Conservation (phyloP, 2,888 invertebrate species). For the Nephrotoma flavescens region DNA sequence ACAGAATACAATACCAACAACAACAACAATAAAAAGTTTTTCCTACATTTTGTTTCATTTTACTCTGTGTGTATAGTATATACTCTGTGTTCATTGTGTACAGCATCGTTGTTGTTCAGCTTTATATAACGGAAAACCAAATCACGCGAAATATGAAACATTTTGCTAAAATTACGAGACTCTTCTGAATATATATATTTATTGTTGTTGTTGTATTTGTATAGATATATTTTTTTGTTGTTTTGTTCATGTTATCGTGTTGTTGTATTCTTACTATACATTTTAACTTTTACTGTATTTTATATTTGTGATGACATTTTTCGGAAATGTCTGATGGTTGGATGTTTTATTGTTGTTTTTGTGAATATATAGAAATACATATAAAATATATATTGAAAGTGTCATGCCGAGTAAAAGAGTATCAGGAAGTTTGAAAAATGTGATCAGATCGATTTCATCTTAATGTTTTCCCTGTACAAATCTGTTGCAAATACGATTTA, state of each 20-base stretch:
- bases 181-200: background rate
- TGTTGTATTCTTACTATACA: background rate
- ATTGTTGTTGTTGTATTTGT: background rate
- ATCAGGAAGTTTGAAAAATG: background rate
- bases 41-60: background rate
- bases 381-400: background rate
- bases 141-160: background rate
- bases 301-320: background rate
- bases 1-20: background rate
- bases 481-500: background rate
- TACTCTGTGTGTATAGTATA: background rate
- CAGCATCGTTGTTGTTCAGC: background rate
- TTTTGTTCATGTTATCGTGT: background rate
- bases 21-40: background rate
- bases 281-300: background rate
- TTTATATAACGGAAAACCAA: background rate
- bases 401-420: background rate
- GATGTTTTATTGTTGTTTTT: background rate
- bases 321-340: background rate
- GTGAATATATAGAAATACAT: background rate
- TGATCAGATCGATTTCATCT: background rate
- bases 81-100: background rate
- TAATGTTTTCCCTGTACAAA: background rate
- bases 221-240: background rate
- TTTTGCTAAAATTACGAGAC: background rate